phyloP scores from a whole-genome alignment of 2,113 vertebrate species.

The Ornithorhynchus anatinus region DNA sequence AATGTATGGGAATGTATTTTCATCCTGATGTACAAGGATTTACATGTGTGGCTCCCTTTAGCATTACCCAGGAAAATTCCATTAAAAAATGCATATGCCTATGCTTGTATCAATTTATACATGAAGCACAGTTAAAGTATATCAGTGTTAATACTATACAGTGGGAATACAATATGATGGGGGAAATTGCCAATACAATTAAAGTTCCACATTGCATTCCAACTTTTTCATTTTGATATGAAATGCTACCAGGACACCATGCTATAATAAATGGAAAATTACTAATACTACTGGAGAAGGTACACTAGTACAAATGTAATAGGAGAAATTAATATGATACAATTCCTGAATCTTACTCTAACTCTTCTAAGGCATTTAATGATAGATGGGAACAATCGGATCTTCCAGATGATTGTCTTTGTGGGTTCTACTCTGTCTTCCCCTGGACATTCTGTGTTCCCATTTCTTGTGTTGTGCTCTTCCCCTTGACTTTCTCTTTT shows the following conservation, averaged over 20 bases:
- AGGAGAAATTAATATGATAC: not conserved
- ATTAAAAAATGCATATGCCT: slow-evolving; percentile 47
- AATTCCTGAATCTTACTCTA: not conserved
- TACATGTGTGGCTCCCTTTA: slow-evolving; percentile 24
- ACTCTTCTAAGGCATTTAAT: not conserved
- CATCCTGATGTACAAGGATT: slow-evolving; percentile 35
- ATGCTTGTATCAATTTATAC: slow-evolving; percentile 39
- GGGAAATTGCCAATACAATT: slow-evolving; percentile 29
- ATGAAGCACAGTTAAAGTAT: slow-evolving; percentile 18
- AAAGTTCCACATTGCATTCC: slow-evolving; percentile 27
- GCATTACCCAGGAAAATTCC: slow-evolving; percentile 24
- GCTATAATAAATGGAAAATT: slow-evolving; percentile 23
- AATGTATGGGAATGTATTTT: slow-evolving; percentile 24
- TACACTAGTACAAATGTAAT: not conserved
- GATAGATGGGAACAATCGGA: not conserved
- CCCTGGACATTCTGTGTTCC: not conserved
- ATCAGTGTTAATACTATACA: slow-evolving; percentile 19
- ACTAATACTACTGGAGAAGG: not conserved
- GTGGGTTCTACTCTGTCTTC: not conserved
- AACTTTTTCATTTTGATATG: slow-evolving; percentile 37
- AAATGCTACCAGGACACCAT: not conserved
- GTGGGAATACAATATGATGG: not conserved
- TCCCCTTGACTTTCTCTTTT: not conserved
- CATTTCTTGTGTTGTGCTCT: not conserved
- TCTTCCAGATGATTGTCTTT: not conserved